phyloP scores from a whole-genome alignment of 2,113 vertebrate genomes.

The Syngnathus typhle region DNA sequence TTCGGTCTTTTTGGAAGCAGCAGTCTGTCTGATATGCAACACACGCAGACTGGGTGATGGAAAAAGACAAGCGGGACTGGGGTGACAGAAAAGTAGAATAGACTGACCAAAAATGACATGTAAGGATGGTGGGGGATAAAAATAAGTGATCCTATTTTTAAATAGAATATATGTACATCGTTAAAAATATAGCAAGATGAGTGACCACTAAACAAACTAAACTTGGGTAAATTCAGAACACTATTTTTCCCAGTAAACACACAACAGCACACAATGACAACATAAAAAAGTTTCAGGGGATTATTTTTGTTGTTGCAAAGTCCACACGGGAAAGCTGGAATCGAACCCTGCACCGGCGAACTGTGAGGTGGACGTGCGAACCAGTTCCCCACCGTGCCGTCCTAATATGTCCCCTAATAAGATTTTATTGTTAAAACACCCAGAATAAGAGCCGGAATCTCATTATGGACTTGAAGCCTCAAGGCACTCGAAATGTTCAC shows the following conservation, averaged over 20 bases:
- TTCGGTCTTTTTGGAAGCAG: slow-evolving; percentile 58
- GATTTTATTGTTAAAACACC: background rate
- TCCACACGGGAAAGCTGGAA: too few species aligned
- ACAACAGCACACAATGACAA: too few species aligned
- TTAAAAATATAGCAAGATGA: too few species aligned
- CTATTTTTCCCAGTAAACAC: too few species aligned
- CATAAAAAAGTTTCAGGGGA: too few species aligned
- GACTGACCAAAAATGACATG: slow-evolving; percentile 13
- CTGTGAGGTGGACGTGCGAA: too few species aligned
- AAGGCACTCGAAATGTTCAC: background rate
- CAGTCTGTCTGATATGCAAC: slow-evolving; percentile 53
- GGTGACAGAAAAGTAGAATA: slow-evolving; percentile 13
- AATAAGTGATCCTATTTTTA: background rate
- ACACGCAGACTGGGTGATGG: slow-evolving; percentile 26
- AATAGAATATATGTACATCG: too few species aligned
- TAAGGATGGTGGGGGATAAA: background rate
- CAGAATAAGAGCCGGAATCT: background rate
- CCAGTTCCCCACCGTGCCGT: too few species aligned
- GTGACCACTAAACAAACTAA: too few species aligned
- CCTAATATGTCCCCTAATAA: background rate
- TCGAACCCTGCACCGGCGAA: background rate
- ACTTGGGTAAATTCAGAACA: too few species aligned
- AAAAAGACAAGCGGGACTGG: slow-evolving; percentile 54
- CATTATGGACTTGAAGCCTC: background rate
- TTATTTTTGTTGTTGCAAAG: too few species aligned